These are phyloP conservation scores for Cantharis rufa DNA, from an alignment of 2,888 invertebrate species.

Conservation along the genomic window DNA sequence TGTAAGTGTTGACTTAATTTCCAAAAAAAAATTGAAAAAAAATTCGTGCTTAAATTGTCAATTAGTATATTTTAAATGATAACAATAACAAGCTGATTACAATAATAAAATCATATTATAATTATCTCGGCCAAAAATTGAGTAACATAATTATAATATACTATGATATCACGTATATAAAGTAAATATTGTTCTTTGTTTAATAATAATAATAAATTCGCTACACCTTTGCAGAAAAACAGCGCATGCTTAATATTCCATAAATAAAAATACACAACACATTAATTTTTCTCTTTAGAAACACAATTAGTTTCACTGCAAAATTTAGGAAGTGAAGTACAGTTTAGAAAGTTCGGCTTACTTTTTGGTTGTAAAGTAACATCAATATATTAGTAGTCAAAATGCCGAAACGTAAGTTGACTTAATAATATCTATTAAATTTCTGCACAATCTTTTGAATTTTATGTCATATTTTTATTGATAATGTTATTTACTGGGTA, in stretches of 20 bases:
- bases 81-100: not conserved
- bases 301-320: slow-evolving; percentile 15
- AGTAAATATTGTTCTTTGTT: not conserved
- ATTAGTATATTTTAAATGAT: not conserved
- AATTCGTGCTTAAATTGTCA: not conserved
- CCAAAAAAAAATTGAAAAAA: no score
- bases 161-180: not conserved
- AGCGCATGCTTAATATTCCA: not conserved
- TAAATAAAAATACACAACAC: not conserved
- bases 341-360: not conserved
- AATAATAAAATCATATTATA: not conserved
- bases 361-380: not conserved
- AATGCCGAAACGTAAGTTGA: not conserved
- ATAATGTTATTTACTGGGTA: no score
- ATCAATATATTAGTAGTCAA: not conserved
- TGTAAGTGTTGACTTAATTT: no score
- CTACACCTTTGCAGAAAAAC: not conserved
- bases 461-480: not conserved
- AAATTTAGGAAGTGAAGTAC: slow-evolving; percentile 4
- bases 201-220: not conserved
- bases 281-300: not conserved
- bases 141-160: not conserved
- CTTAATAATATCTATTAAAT: not conserved
- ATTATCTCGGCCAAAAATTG: not conserved
- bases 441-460: not conserved